Base-by-base conservation (phyloP, 1,140 invertebrate genomes). In the Rhopalosiphum maidis region DNA sequence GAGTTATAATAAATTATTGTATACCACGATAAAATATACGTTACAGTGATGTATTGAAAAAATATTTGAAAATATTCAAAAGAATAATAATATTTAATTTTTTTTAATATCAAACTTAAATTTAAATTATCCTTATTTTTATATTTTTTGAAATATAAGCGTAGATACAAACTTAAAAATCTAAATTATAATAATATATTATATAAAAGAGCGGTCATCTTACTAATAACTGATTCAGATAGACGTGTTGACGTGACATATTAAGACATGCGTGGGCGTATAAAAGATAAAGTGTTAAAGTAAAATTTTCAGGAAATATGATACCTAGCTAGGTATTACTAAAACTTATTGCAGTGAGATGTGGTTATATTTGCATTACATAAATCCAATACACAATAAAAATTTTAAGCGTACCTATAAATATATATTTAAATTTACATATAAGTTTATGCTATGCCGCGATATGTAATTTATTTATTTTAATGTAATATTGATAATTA, bases 181-280 rank as follows among this genome's bases (percentile, higher is more conserved):
- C 60, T 85, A 6, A 37, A 85, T 43, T 21, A 85, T 85, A 85
- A 86, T n/a, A 87, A 8, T 48, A 48, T 51, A 48, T n/a, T 51
- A 9, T 46, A 87, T 87, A n/a, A 87, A 87, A 87, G 30, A n/a
- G 43, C 18, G 15, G 86, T 87, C 35, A 30, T 37, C 48, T 35
- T 35, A 54, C 48, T 54, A 37, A 89, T 11, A 51, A 37, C 87
- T 89, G 48, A 89, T 89, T 89, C 48, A 55, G 51, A 89, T 55
- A 54, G 48, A 89, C 48, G 35, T 89, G 51, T 55, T 89, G 87
- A 55, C 87, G 6, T 54, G 48, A 35, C 25, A 77, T n/a, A 88
- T 55, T 55, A 55, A 54, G 2, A 89, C n/a, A 37, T 1, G 11
- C 87, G 87, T 22, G 51, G 87, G 87, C 51, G 87, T 55, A 89